phyloP scores from a whole-genome alignment of 2,888 invertebrate genomes.

The Microplitis manilae region DNA sequence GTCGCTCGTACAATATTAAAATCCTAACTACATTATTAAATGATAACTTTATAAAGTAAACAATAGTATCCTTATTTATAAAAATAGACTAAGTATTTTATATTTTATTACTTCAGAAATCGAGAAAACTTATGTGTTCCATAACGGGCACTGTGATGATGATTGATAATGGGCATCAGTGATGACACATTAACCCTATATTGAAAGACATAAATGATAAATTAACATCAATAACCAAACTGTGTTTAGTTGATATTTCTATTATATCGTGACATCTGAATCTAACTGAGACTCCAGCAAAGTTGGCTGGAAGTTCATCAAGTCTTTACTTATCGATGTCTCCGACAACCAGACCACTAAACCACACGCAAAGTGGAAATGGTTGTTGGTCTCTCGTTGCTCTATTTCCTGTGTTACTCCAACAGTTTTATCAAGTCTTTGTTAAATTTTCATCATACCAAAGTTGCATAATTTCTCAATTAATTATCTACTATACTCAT shows the following conservation, averaged over 20 bases:
- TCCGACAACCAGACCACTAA: slow-evolving; percentile 52
- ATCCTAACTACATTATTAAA: not conserved
- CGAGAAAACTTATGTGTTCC: no score
- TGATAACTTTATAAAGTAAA: not conserved
- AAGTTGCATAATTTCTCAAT: slow-evolving; percentile 23
- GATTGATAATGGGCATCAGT: not conserved
- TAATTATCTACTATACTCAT: not conserved
- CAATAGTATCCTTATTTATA: no score
- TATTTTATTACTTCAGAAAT: no score
- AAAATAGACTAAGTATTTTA: no score
- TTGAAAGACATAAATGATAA: slow-evolving; percentile 17
- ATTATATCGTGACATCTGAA: slow-evolving; percentile 51
- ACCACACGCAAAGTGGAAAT: slow-evolving; percentile 57
- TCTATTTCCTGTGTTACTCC: slow-evolving; percentile 7
- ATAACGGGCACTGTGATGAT: no score
- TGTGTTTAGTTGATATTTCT: slow-evolving; percentile 47
- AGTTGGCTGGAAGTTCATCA: slow-evolving; percentile 46
- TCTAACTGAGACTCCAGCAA: slow-evolving; percentile 36
- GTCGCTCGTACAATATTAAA: not conserved
- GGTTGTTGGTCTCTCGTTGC: slow-evolving; percentile 48
- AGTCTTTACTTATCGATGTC: slow-evolving; percentile 56
- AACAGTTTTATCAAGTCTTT: slow-evolving; percentile 45
- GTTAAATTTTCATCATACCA: slow-evolving; percentile 28
- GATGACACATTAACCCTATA: not conserved
- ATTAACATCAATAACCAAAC: slow-evolving; percentile 22